Base-by-base conservation (phyloP, 37 sponge, comb jelly and placozoan species). In the Ephydatia muelleri region DNA sequence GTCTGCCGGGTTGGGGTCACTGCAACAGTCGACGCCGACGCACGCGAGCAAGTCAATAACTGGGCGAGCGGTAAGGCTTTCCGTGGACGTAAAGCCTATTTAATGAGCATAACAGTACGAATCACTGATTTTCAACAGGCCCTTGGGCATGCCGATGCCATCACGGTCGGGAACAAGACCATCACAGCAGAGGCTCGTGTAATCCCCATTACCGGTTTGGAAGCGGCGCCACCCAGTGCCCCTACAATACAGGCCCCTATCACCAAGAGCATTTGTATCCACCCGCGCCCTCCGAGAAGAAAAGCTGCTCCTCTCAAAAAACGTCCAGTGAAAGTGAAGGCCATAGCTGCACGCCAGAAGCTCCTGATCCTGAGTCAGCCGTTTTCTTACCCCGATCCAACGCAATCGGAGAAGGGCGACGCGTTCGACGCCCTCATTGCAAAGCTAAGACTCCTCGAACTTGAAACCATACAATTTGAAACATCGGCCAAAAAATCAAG, bases 371-470 rank as follows among this genome's bases (percentile, higher is more conserved):
- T 34, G 2, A 48, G 28, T 11, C 38, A 49, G 28, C 40, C 76
- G 3, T 86, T 80, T 34, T 37, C 86, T 23, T 86, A 86, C 80
- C 86, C 80, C 8, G 86, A 86, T 67, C 86, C 86, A 1, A 19
- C 33, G 29, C 64, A 72, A 34, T 35, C 80, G 2, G 33, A 26
- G 14, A 80, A 80, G 33, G 80, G 80, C 31, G 73, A 76, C 22
- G 1, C 66, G 2, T 86, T 86, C 29, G 43, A 73, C 9, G 32
- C 28, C 49, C 38, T 80, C 16, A 33, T 86, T 5, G 86, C 80
- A 47, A 67, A 79, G 33, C 72, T 86, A 38, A 57, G 73, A 30
- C 29, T 27, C 0, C 73, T 80, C 2, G 70, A 86, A 37, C 5
- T n/a, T 11, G 74, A 86, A 11, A 86, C 86, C 5, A 49, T 79